phyloP scores from a whole-genome alignment of 2,888 invertebrate species.

The Epinotia ramella region DNA sequence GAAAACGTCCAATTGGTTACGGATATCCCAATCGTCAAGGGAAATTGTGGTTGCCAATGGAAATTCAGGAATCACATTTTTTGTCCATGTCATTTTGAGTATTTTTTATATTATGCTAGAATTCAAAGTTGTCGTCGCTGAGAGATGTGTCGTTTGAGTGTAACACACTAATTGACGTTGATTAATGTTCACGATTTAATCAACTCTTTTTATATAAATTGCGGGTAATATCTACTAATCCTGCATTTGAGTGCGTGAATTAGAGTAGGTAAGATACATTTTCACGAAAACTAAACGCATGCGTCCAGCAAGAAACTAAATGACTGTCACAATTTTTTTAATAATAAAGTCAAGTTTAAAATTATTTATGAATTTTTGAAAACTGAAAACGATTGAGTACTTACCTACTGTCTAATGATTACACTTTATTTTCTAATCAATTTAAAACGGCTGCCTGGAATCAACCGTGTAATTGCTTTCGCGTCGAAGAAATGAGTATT shows the following conservation, averaged over 20 bases:
- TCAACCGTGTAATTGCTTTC: not conserved
- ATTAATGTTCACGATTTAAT: not conserved
- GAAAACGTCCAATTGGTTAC: too few relatives aligned
- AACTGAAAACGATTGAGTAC: not conserved
- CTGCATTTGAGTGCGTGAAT: not conserved
- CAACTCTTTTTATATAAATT: not conserved
- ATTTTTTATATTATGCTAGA: too few relatives aligned
- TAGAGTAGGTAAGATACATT: not conserved
- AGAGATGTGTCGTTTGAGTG: not conserved
- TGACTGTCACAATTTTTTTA: not conserved
- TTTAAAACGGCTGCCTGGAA: not conserved
- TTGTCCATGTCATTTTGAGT: too few relatives aligned
- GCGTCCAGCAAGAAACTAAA: not conserved
- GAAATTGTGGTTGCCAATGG: too few relatives aligned
- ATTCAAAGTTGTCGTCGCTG: not conserved
- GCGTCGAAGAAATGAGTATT: slow-evolving; percentile 7
- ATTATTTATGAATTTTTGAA: not conserved
- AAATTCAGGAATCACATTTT: too few relatives aligned
- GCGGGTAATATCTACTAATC: not conserved
- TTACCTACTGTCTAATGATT: too few relatives aligned
- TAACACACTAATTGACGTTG: not conserved
- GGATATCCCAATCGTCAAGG: too few relatives aligned
- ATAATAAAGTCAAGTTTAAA: not conserved
- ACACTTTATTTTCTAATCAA: not conserved
- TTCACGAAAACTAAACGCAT: not conserved